A percentile compares a stretch with the other conserved stretches of the same genome.
Evolutionary conservation across 2,113 vertebrate species (phyloP).

Genomic region (Damaliscus lunatus): DNA sequence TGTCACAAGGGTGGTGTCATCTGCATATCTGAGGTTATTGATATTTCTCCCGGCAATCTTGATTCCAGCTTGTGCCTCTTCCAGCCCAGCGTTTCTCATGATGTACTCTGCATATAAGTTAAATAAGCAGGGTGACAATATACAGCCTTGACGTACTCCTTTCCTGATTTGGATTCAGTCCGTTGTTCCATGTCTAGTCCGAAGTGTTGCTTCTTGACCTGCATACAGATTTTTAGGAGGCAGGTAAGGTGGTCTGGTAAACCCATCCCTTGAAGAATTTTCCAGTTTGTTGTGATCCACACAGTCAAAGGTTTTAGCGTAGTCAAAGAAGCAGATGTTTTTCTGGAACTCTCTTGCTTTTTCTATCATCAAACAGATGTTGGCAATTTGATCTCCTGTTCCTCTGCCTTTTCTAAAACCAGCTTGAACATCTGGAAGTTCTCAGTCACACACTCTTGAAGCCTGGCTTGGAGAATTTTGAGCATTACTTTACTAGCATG

Average conservation of each 20-base stretch:
- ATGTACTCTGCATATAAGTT: background rate
- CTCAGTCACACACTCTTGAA: background rate
- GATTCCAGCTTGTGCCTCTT: background rate
- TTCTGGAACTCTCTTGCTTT: background rate
- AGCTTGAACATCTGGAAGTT: background rate
- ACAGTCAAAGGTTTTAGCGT: background rate
- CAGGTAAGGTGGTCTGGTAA: background rate
- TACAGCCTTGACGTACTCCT: background rate
- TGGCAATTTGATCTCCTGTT: background rate
- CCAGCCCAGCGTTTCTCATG: background rate
- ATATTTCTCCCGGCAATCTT: background rate
- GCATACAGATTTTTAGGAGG: background rate
- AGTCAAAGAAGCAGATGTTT: background rate
- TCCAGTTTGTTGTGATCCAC: background rate
- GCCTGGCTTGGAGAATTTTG: background rate
- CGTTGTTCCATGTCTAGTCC: background rate
- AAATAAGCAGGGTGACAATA: background rate
- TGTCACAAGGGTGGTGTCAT: background rate
- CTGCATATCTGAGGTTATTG: background rate
- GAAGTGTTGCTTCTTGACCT: background rate
- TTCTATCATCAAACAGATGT: background rate
- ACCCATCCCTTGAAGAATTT: background rate
- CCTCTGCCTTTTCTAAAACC: background rate
- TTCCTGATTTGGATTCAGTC: background rate
- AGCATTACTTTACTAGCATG: background rate